A percentile compares a stretch with the other conserved stretches of the same genome.
These are phyloP conservation scores for Lophochroa leadbeateri DNA, from an alignment of 2,113 vertebrate genomes.

Conservation along the genomic window DNA sequence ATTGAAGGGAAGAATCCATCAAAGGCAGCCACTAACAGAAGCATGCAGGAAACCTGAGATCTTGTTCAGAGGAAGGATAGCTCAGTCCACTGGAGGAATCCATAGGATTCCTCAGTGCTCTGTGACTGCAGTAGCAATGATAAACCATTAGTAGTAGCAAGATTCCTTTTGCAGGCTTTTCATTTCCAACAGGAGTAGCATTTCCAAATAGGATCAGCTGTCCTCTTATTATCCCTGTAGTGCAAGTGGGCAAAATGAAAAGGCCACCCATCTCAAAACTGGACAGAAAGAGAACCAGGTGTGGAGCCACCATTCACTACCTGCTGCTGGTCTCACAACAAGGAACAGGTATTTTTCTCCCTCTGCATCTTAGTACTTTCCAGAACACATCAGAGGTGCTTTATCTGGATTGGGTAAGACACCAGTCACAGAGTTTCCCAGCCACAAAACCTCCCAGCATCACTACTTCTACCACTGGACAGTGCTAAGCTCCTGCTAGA, in stretches of 20 bases:
- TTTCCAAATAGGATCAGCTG: background rate
- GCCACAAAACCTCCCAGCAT: background rate
- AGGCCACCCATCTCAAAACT: background rate
- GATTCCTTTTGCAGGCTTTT: background rate
- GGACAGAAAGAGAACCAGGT: background rate
- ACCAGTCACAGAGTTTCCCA: background rate
- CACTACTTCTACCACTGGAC: background rate
- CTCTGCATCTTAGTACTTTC: background rate
- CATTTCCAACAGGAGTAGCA: background rate
- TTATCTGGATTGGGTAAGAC: background rate
- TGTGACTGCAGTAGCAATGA: background rate
- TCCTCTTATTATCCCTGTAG: background rate
- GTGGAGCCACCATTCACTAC: background rate
- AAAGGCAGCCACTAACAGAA: background rate
- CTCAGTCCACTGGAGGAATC: background rate
- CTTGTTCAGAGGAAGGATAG: background rate
- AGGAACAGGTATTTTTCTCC: background rate
- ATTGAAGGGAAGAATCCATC: background rate
- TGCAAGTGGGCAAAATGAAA: background rate
- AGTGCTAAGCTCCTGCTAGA: background rate
- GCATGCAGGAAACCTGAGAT: background rate
- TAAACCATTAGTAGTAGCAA: background rate
- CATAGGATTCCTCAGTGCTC: background rate
- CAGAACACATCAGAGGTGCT: background rate
- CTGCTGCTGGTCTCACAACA: background rate